phyloP scores from a whole-genome alignment of 1,140 invertebrate genomes.

The Drosophila bipectinata region DNA sequence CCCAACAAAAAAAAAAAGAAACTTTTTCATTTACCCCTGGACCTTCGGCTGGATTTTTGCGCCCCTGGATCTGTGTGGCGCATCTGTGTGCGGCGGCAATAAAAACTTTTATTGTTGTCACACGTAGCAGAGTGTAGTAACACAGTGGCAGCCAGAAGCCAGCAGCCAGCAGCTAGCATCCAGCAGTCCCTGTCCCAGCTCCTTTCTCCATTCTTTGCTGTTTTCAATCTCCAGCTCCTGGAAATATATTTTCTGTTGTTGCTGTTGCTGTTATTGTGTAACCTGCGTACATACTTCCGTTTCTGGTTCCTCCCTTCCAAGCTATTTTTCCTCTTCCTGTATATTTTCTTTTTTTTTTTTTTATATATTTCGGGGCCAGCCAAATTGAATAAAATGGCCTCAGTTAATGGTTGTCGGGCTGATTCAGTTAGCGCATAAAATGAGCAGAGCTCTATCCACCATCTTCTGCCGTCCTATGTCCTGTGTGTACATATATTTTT shows the following conservation, averaged over 20 bases:
- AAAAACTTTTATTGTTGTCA: slow-evolving; percentile 83
- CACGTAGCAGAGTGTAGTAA: slow-evolving; percentile 61
- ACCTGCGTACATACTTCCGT: slow-evolving; percentile 81
- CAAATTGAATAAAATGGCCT: slow-evolving; percentile 81
- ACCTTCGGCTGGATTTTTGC: neutral
- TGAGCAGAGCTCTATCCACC: slow-evolving; percentile 65
- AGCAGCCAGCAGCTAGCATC: slow-evolving; percentile 13
- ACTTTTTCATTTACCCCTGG: slow-evolving; percentile 4
- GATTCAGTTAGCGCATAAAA: slow-evolving; percentile 82
- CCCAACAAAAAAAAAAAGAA: neutral
- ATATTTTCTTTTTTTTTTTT: slow-evolving; percentile 12
- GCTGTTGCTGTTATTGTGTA: slow-evolving; percentile 59
- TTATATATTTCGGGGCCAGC: slow-evolving; percentile 43
- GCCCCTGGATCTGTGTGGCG: slow-evolving; percentile 1
- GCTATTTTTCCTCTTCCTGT: neutral
- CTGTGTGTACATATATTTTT: slow-evolving; percentile 43
- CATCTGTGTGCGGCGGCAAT: slow-evolving; percentile 75
- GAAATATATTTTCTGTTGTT: neutral
- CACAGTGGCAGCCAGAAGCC: slow-evolving; percentile 45
- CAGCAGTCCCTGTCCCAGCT: slow-evolving; percentile 8
- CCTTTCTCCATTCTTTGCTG: slow-evolving; percentile 8
- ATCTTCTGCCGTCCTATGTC: slow-evolving; percentile 17
- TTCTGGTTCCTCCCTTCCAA: slow-evolving; percentile 29
- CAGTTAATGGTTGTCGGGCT: slow-evolving; percentile 81
- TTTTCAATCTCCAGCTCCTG: slow-evolving; percentile 18